A percentile compares a stretch with the other conserved stretches of the same genome.
phyloP scores from a whole-genome alignment of 1,140 invertebrate genomes.

The Reticulitermes speratus region DNA sequence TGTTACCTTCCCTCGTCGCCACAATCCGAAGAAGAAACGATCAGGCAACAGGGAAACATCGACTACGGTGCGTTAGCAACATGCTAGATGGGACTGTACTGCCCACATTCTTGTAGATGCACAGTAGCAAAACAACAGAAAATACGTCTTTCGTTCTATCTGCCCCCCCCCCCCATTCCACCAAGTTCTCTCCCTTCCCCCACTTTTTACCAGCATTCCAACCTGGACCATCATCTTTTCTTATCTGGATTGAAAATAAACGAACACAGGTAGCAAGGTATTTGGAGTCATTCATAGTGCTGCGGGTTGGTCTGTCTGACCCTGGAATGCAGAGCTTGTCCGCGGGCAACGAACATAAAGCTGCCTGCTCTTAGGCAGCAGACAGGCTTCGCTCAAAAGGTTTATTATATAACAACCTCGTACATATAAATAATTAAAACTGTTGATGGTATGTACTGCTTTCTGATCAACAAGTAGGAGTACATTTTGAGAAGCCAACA shows the following conservation, averaged over 20 bases:
- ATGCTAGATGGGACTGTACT: conserved; percentile 2
- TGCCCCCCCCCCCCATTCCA: not conserved
- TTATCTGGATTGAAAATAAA: conserved; percentile 26
- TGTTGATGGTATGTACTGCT: too few species aligned
- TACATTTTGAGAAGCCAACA: too few species aligned
- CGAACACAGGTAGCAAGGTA: conserved; percentile 22
- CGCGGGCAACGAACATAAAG: not conserved
- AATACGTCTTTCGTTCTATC: conserved; percentile 18
- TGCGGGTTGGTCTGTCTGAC: not conserved
- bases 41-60: not conserved
- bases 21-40: not conserved
- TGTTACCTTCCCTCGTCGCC: not conserved
- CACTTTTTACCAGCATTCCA: conserved; percentile 25
- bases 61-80: not conserved
- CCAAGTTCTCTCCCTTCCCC: conserved; percentile 1
- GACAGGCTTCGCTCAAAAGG: not conserved
- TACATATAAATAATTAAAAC: too few species aligned
- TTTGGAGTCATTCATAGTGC: not conserved
- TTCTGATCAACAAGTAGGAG: too few species aligned
- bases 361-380: not conserved
- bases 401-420: too few species aligned
- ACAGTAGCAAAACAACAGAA: conserved; percentile 23
- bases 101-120: conserved; percentile 13
- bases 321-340: not conserved
- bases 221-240: conserved; percentile 26